Percentiles rank a stretch among this genome's conserved stretches.
phyloP scores from a whole-genome alignment of 2,797 vertebrate species.

The Anolis apletophallus region DNA sequence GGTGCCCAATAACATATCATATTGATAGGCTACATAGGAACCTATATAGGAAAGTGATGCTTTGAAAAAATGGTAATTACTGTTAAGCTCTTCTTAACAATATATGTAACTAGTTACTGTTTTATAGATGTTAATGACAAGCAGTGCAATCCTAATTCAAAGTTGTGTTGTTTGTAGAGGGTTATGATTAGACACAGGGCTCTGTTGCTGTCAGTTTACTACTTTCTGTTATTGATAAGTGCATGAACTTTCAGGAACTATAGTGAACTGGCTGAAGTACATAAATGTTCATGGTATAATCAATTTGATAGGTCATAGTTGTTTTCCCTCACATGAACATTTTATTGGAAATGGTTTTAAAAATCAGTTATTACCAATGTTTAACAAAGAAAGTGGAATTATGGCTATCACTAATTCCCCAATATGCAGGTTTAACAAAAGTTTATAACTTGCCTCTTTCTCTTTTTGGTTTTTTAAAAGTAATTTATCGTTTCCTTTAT shows the following conservation, averaged over 20 bases:
- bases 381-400: background rate
- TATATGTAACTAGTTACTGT: no score
- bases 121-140: no score
- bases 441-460: background rate
- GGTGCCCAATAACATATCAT: no score
- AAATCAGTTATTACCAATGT: background rate
- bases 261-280: background rate
- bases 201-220: no score
- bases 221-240: background rate
- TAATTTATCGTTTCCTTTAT: slow-evolving; percentile 1
- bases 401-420: background rate
- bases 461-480: background rate
- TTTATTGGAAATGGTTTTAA: background rate
- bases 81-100: no score
- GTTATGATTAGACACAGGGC: no score
- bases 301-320: background rate
- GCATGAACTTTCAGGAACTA: background rate
- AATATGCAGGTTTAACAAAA: background rate
- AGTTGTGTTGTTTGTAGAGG: no score
- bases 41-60: no score
- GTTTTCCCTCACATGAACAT: no score
- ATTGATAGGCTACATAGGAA: no score
- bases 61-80: no score
- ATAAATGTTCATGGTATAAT: background rate
- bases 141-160: no score